phyloP scores from a whole-genome alignment of 2,888 invertebrate species.

The Octonoba sinensis region DNA sequence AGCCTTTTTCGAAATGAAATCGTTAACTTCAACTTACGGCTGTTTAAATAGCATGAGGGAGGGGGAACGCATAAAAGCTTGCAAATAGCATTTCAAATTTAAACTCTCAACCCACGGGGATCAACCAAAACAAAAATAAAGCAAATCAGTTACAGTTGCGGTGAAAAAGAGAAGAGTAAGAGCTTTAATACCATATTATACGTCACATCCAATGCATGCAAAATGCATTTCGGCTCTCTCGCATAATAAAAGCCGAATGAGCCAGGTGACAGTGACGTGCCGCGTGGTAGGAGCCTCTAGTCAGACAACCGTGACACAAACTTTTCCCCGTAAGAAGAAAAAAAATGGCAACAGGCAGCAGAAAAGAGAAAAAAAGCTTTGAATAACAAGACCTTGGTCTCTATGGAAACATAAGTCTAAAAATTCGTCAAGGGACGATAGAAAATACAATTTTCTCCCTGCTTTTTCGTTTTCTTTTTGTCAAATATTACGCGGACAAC shows the following conservation, averaged over 20 bases:
- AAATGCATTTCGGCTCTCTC: conserved; percentile 24
- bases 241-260: conserved; percentile 34
- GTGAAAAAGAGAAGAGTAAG: conserved; percentile 27
- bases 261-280: conserved; percentile 52
- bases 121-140: too few relatives aligned
- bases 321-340: conserved; percentile 6
- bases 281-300: neutral
- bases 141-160: neutral
- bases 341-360: neutral
- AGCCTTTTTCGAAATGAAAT: too few relatives aligned
- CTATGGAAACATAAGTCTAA: conserved; percentile 42
- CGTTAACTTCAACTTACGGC: too few relatives aligned
- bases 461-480: too few relatives aligned
- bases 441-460: neutral
- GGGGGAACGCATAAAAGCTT: too few relatives aligned
- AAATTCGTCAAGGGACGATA: conserved; percentile 49
- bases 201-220: conserved; percentile 26
- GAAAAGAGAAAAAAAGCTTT: conserved; percentile 17
- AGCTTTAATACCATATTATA: conserved; percentile 51
- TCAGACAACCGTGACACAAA: conserved; percentile 28
- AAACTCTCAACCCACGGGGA: too few relatives aligned
- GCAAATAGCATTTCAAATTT: too few relatives aligned
- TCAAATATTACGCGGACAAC: conserved; percentile 36
- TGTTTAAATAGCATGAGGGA: too few relatives aligned
- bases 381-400: conserved; percentile 39